phyloP scores from a whole-genome alignment of 2,113 vertebrate species.

The Heteronetta atricapilla region DNA sequence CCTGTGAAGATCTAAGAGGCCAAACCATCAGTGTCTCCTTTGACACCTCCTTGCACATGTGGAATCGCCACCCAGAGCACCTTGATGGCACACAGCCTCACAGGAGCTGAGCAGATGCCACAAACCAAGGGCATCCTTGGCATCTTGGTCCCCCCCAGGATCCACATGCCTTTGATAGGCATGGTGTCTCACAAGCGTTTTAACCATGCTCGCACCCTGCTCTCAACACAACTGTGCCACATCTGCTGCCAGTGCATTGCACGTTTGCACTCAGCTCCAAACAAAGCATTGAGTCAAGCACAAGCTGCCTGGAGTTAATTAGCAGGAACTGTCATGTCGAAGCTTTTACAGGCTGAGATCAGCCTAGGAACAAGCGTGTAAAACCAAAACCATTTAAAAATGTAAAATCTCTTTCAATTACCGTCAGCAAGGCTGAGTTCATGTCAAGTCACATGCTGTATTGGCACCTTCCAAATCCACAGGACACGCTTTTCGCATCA shows the following conservation, averaged over 20 bases:
- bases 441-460: neutral
- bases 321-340: slow-evolving; percentile 45
- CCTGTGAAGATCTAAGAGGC: neutral
- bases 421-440: slow-evolving; percentile 22
- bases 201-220: accelerated
- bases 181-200: accelerated
- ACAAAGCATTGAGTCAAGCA: neutral
- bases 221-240: neutral
- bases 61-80: neutral
- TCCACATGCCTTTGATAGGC: too few species aligned
- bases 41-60: neutral
- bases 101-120: neutral
- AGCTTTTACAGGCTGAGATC: neutral
- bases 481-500: neutral
- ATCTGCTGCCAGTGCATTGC: neutral
- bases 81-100: too few species aligned
- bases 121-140: neutral
- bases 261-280: accelerated
- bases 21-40: accelerated
- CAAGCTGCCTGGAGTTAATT: slow-evolving; percentile 50
- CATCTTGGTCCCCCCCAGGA: neutral
- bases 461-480: neutral
- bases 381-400: slow-evolving; percentile 34
- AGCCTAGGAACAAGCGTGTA: slow-evolving; percentile 12
- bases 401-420: slow-evolving; percentile 61